Conservation (phyloP, 1,140 invertebrate species). For the Habropoda laboriosa region DNA sequence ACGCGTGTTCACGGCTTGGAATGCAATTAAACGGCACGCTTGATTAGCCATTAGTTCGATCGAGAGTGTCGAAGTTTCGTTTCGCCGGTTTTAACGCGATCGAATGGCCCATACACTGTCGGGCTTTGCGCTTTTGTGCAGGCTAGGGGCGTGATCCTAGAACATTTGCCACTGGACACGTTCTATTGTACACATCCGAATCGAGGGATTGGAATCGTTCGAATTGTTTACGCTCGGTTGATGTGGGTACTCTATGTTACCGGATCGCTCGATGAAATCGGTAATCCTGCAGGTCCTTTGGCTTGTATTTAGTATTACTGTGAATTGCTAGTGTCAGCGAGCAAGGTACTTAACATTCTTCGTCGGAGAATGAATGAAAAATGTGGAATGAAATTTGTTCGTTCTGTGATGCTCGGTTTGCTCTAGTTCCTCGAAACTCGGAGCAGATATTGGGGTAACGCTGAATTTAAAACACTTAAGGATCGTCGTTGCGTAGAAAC, state of each 20-base stretch:
- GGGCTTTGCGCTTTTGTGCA: background rate
- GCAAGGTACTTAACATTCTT: too few species aligned
- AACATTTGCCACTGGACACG: slow-evolving; percentile 1
- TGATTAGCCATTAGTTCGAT: slow-evolving; percentile 13
- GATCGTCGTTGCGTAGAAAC: too few species aligned
- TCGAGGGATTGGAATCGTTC: background rate
- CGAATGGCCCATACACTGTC: background rate
- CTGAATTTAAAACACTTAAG: too few species aligned
- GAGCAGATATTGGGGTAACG: too few species aligned
- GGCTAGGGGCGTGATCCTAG: background rate
- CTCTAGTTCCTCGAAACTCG: too few species aligned
- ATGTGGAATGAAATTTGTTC: too few species aligned
- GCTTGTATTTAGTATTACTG: too few species aligned
- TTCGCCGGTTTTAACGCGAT: background rate
- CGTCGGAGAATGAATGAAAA: too few species aligned
- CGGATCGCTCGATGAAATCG: too few species aligned
- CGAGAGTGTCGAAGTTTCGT: background rate
- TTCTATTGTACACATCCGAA: background rate
- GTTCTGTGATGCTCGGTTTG: too few species aligned
- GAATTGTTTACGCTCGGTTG: background rate
- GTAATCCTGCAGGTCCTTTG: too few species aligned
- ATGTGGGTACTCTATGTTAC: background rate
- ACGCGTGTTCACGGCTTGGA: slow-evolving; percentile 6
- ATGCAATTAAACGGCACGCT: slow-evolving; percentile 34
- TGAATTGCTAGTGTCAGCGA: too few species aligned